Conservation (phyloP, 30 jellyfish, hydroid and myxozoan species). For the Sanderia malayensis region DNA sequence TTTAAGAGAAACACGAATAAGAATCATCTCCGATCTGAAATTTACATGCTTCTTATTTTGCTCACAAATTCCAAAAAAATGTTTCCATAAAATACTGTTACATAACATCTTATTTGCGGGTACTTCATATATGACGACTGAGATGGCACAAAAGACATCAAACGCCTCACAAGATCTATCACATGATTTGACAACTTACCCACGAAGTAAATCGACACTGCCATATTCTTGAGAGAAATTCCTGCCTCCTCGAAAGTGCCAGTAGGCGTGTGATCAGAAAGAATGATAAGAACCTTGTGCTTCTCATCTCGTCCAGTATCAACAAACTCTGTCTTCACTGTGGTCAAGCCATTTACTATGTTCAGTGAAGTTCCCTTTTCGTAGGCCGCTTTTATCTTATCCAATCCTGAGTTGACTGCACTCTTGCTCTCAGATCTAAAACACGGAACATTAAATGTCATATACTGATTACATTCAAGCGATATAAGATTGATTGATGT, state of each 20-base stretch:
- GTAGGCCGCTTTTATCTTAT: conserved; percentile 6
- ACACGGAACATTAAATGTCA: background rate
- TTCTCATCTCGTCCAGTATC: conserved; percentile 54
- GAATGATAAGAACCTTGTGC: conserved; percentile 30
- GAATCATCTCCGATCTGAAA: too few species aligned
- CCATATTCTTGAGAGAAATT: conserved; percentile 39
- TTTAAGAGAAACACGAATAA: too few species aligned
- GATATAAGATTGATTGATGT: background rate
- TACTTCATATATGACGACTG: background rate
- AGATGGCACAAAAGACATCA: background rate
- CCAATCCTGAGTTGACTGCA: conserved; percentile 12
- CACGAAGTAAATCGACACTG: conserved; percentile 27
- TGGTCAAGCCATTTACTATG: conserved; percentile 28
- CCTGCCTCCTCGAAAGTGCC: conserved; percentile 33
- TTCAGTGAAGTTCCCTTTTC: conserved; percentile 28
- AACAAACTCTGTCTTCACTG: conserved; percentile 30
- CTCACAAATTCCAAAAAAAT: too few species aligned
- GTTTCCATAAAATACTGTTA: background rate
- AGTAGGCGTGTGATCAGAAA: conserved; percentile 54
- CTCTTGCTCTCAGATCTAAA: conserved; percentile 12
- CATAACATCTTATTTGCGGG: background rate
- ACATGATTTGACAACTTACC: background rate
- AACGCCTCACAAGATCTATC: too few species aligned
- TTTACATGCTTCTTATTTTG: too few species aligned
- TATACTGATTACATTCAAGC: background rate